Evolutionary conservation across 1,140 invertebrate species (phyloP).

Genomic region (Lamellibrachia luymesi): DNA sequence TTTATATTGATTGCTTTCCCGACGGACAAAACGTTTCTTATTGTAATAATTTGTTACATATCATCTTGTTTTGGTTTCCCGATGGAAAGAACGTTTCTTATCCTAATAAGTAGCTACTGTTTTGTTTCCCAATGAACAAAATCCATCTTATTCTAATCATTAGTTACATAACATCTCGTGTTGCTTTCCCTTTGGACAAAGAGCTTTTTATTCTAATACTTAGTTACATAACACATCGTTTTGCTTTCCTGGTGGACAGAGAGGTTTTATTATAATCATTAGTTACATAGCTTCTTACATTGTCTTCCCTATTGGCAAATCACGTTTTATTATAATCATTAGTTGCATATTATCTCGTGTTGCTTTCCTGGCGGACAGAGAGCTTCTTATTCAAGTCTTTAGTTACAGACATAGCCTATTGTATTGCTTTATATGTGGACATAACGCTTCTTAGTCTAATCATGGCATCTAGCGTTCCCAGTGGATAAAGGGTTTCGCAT

Average conservation of each 20-base stretch:
- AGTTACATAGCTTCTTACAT: too few species aligned
- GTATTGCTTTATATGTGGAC: not conserved
- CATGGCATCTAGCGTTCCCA: not conserved
- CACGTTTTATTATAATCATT: too few species aligned
- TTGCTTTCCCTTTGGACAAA: too few species aligned
- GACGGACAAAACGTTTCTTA: not conserved
- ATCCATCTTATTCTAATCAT: too few species aligned
- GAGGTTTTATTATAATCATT: too few species aligned
- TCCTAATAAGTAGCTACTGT: not conserved
- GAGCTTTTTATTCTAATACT: too few species aligned
- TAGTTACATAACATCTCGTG: too few species aligned
- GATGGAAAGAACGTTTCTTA: not conserved
- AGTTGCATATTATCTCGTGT: not conserved
- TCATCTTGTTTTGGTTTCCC: not conserved
- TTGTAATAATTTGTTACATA: not conserved
- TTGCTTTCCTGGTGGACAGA: too few species aligned
- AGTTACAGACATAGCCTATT: not conserved
- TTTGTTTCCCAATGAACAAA: too few species aligned
- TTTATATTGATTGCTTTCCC: not conserved
- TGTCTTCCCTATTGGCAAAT: too few species aligned
- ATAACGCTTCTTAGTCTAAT: not conserved
- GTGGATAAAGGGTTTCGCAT: not conserved
- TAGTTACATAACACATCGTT: too few species aligned
- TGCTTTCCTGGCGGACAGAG: not conserved
- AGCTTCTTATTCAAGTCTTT: not conserved